Evolutionary conservation across 2,113 vertebrate genomes (phyloP), one percentile per base, ranked within the genome.

Genomic region (Hypanus sabinus): DNA sequence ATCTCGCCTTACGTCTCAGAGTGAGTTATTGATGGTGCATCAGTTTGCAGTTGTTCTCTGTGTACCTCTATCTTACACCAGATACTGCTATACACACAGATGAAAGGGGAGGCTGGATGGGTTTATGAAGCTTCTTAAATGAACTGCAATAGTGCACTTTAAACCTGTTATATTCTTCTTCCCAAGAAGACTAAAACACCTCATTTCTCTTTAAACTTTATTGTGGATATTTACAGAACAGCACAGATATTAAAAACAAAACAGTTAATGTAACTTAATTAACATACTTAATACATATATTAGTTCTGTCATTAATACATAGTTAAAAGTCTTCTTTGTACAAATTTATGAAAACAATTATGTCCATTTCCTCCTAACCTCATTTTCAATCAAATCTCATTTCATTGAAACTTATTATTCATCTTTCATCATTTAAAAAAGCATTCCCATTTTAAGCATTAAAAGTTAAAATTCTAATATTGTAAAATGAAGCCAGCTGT

Each of bases 231-330:
- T 73, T 93, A 93, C 91, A 87, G 55, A 87, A 87, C 55, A 87
- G 38, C 46, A 57, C 36, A 71, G 20, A 93, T 55, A 70, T 71
- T 92, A 93, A 73, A 93, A 93, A 93, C 70, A 93, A 91, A 73
- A 92, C 90, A 92, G 38, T 73, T 73, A 93, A 93, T 93, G 73
- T 75, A 93, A 22, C 73, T 93, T 30, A 73, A 93, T 27, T 38
- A 73, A 90, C 85, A 68, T 90, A 30, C 24, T 76, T n/a, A 46
- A 71, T 93, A 93, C 91, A 93, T 93, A 27, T 73, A 93, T 73
- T 93, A 55, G 27, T 93, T 75, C 68, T 73, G 20, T 71, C 60
- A 20, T 71, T 33, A 92, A 38, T 71, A 93, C 91, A 93, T 73
- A 46, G 85, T 90, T 65, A 65, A 90, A 90, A 65, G 68, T 55